Evolutionary conservation across 2,888 invertebrate genomes (phyloP).

Genomic region (Polydrusus tereticollis): DNA sequence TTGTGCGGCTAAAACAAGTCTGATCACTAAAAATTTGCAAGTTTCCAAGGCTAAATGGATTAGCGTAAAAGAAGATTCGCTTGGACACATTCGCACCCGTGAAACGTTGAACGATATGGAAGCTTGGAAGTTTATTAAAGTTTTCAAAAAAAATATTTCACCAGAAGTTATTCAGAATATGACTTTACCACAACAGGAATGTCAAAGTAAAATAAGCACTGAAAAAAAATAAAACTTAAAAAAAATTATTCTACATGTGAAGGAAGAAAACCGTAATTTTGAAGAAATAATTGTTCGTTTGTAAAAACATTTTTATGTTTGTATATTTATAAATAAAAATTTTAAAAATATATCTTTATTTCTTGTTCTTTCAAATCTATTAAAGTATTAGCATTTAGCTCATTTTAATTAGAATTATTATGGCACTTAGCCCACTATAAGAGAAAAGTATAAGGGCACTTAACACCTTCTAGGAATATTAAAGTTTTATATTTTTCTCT

Average conservation of each 20-base stretch:
- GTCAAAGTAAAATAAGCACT: slow-evolving; percentile 18
- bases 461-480: slow-evolving; percentile 7
- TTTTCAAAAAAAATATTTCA: slow-evolving; percentile 15
- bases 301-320: background rate
- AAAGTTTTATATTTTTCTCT: background rate
- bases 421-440: slow-evolving; percentile 16
- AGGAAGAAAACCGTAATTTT: background rate
- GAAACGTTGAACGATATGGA: slow-evolving; percentile 7
- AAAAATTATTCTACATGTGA: background rate
- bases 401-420: background rate
- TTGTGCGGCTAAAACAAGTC: background rate
- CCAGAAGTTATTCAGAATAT: slow-evolving; percentile 12
- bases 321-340: slow-evolving; percentile 14
- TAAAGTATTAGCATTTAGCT: slow-evolving; percentile 3
- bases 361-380: background rate
- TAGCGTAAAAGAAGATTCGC: background rate
- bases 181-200: slow-evolving; percentile 4
- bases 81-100: background rate
- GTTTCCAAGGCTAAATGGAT: slow-evolving; percentile 15
- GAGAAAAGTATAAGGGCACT: slow-evolving; percentile 6
- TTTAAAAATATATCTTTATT: background rate
- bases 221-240: slow-evolving; percentile 18
- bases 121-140: slow-evolving; percentile 9
- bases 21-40: slow-evolving; percentile 3
- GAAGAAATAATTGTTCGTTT: slow-evolving; percentile 1